Evolutionary conservation across 2,888 invertebrate species (phyloP).

Genomic region (Lasioglossum marginatum): DNA sequence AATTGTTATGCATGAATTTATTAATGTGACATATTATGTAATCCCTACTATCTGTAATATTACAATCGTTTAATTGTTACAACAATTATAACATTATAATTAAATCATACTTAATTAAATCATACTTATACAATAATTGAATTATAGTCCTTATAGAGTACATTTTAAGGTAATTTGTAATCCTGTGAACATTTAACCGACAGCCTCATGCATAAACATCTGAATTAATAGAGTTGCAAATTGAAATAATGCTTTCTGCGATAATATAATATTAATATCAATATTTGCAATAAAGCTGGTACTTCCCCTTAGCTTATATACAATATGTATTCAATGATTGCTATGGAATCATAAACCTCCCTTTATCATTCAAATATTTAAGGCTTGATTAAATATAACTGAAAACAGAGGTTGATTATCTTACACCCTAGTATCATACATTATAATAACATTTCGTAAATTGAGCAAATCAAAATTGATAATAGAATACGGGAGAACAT

Average conservation of each 20-base stretch:
- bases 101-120: not conserved
- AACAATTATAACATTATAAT: not conserved
- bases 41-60: not conserved
- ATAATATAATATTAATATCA: not conserved
- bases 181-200: not conserved
- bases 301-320: not conserved
- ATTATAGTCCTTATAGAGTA: not conserved
- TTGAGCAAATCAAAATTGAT: not conserved
- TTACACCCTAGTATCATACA: too few species aligned
- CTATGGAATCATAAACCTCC: too few species aligned
- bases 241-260: not conserved
- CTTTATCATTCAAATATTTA: too few species aligned
- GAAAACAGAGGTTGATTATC: too few species aligned
- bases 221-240: not conserved
- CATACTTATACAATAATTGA: not conserved
- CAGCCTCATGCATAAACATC: not conserved
- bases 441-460: not conserved
- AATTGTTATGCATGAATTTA: slow-evolving; percentile 1
- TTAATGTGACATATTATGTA: not conserved
- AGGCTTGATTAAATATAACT: too few species aligned
- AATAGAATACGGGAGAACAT: not conserved
- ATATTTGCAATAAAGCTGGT: not conserved
- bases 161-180: not conserved
- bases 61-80: not conserved
- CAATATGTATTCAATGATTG: too few species aligned